Evolutionary conservation across 2,888 invertebrate species (phyloP).

Genomic region (Phyllotreta cruciferae): DNA sequence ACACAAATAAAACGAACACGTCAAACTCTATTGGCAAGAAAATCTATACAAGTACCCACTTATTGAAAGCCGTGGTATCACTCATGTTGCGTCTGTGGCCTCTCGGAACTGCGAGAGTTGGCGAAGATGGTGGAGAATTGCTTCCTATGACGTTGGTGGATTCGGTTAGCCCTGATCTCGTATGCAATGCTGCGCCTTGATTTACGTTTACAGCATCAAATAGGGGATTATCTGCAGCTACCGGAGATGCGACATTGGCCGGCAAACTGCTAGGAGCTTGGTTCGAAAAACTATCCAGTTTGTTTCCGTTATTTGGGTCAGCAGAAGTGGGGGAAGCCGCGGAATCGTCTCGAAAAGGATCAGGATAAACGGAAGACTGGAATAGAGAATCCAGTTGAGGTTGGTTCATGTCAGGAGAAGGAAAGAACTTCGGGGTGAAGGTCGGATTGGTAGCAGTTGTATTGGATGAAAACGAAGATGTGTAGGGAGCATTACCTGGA

Average conservation of each 20-base stretch:
- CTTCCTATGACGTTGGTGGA: constrained; percentile 54
- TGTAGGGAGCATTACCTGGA: constrained; percentile 42
- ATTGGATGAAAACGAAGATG: constrained; percentile 41
- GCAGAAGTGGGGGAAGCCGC: constrained; percentile 42
- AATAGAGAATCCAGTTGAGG: constrained; percentile 68
- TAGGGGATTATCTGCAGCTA: constrained; percentile 48
- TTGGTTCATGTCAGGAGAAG: constrained; percentile 48
- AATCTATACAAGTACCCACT: constrained; percentile 62
- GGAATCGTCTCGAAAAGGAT: constrained; percentile 71
- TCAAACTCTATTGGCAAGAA: background rate
- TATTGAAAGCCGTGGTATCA: constrained; percentile 83
- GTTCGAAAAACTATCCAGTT: constrained; percentile 39
- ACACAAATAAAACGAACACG: constrained; percentile 44
- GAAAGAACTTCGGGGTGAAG: constrained; percentile 41
- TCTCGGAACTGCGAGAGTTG: constrained; percentile 57
- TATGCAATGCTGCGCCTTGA: constrained; percentile 38
- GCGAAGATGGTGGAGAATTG: constrained; percentile 56
- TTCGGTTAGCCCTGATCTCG: constrained; percentile 51
- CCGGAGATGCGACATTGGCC: constrained; percentile 48
- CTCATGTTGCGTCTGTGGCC: constrained; percentile 83
- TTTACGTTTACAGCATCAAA: constrained; percentile 46
- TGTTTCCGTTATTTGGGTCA: constrained; percentile 41
- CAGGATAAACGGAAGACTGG: constrained; percentile 72
- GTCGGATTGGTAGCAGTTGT: constrained; percentile 27
- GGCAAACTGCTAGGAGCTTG: constrained; percentile 34